Evolutionary conservation across 2,888 invertebrate species (phyloP).

Genomic region (Andrena minutula): DNA sequence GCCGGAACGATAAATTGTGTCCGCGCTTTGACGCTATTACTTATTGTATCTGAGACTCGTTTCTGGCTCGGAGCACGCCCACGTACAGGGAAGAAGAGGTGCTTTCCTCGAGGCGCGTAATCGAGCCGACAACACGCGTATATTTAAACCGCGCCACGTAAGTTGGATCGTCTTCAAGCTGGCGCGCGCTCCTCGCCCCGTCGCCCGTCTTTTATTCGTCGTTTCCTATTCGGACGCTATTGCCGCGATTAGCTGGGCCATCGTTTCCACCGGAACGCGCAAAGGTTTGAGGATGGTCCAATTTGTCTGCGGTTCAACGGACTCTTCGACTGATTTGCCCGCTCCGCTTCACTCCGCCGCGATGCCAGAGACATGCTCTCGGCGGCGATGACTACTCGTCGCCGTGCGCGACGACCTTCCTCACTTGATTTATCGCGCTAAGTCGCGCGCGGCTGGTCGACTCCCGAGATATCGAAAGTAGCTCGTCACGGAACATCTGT

Average conservation of each 20-base stretch:
- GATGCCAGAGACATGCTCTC: conserved; percentile 46
- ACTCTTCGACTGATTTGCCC: conserved; percentile 20
- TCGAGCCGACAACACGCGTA: conserved; percentile 70
- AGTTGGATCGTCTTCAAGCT: conserved; percentile 69
- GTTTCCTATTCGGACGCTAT: conserved; percentile 28
- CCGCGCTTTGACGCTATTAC: conserved; percentile 40
- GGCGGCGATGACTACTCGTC: conserved; percentile 70
- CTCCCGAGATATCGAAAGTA: conserved; percentile 53
- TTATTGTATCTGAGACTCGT: conserved; percentile 50
- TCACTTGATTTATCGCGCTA: conserved; percentile 73
- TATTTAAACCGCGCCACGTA: conserved; percentile 72
- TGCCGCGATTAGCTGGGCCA: conserved; percentile 43
- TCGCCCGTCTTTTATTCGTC: background rate
- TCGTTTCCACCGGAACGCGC: conserved; percentile 17
- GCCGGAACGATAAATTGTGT: conserved; percentile 44
- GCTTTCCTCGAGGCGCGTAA: conserved; percentile 61
- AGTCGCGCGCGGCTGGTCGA: conserved; percentile 54
- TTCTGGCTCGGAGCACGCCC: conserved; percentile 43
- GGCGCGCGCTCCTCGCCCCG: conserved; percentile 8
- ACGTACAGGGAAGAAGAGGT: conserved; percentile 52
- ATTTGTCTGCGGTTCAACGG: conserved; percentile 68
- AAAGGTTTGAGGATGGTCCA: conserved; percentile 69
- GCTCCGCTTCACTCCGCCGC: conserved; percentile 6
- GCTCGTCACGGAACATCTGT: conserved; percentile 60
- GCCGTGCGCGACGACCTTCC: conserved; percentile 72